Conservation (phyloP, 2,797 vertebrate genomes). For the Synaphobranchus kaupii region DNA sequence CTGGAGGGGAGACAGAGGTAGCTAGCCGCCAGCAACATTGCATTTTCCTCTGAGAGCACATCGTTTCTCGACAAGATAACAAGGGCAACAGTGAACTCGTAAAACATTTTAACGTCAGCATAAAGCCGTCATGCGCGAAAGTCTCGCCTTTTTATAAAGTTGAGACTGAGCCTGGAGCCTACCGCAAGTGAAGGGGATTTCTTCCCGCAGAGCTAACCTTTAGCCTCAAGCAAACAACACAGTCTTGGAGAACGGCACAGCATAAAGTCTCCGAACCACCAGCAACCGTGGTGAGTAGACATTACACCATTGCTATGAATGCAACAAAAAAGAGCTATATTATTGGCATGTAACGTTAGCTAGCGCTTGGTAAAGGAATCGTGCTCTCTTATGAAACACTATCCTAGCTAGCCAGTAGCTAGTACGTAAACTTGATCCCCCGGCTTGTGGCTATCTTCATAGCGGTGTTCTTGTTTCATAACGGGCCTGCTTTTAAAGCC, state of each 20-base stretch:
- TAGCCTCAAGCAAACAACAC: neutral
- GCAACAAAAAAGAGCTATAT: neutral
- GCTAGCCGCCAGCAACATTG: neutral
- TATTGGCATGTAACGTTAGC: neutral
- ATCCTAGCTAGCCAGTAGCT: neutral
- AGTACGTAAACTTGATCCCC: neutral
- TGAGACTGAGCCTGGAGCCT: neutral
- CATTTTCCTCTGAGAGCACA: neutral
- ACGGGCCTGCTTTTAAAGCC: neutral
- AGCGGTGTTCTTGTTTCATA: neutral
- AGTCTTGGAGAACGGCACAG: neutral
- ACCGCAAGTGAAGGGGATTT: neutral
- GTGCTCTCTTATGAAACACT: neutral
- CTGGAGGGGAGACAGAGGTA: neutral
- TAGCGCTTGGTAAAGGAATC: neutral
- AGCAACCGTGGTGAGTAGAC: conserved; percentile 24
- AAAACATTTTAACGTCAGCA: neutral
- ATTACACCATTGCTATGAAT: conserved; percentile 31
- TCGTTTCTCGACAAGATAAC: neutral
- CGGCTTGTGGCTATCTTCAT: neutral
- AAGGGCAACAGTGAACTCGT: neutral
- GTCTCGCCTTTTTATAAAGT: neutral
- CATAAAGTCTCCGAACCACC: neutral
- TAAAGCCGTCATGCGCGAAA: neutral
- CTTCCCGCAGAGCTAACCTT: conserved; percentile 5